Percentiles rank a stretch among this genome's conserved stretches.
These are phyloP conservation scores for Archivesica marissinica DNA, from an alignment of 1,140 invertebrate genomes.

Conservation along the genomic window DNA sequence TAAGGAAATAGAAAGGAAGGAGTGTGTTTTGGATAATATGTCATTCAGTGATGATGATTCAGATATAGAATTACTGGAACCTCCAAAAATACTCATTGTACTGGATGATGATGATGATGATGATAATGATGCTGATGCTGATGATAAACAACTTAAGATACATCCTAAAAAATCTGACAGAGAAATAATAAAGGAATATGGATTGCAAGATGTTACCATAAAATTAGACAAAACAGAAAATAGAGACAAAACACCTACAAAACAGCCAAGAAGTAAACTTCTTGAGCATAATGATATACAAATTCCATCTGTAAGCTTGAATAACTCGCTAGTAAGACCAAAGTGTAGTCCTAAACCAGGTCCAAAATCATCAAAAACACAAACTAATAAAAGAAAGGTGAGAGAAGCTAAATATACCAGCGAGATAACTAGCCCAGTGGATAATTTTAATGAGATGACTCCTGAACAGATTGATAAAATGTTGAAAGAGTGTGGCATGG, in stretches of 20 bases:
- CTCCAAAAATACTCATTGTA: not conserved
- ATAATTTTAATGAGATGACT: slow-evolving; percentile 12
- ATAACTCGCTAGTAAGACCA: not conserved
- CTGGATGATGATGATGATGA: not conserved
- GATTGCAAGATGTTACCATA: not conserved
- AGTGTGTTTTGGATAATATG: not conserved
- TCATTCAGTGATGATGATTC: slow-evolving; percentile 15
- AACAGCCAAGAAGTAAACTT: not conserved
- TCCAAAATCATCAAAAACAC: not conserved
- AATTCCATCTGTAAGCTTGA: not conserved
- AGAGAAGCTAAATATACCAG: not conserved
- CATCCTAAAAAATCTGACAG: not conserved
- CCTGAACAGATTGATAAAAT: slow-evolving; percentile 19
- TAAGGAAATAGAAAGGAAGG: not conserved
- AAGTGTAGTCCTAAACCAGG: not conserved
- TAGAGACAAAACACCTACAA: not conserved
- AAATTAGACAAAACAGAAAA: not conserved
- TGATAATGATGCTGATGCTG: not conserved
- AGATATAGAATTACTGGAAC: slow-evolving; percentile 13
- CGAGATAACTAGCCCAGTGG: not conserved
- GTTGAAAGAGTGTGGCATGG: slow-evolving; percentile 27
- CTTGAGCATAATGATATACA: slow-evolving; percentile 9
- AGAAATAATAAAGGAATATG: not conserved
- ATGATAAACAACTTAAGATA: not conserved
- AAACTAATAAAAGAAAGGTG: not conserved